Conservation (phyloP, 1,140 invertebrate genomes). For the Scaptomyza pallida region DNA sequence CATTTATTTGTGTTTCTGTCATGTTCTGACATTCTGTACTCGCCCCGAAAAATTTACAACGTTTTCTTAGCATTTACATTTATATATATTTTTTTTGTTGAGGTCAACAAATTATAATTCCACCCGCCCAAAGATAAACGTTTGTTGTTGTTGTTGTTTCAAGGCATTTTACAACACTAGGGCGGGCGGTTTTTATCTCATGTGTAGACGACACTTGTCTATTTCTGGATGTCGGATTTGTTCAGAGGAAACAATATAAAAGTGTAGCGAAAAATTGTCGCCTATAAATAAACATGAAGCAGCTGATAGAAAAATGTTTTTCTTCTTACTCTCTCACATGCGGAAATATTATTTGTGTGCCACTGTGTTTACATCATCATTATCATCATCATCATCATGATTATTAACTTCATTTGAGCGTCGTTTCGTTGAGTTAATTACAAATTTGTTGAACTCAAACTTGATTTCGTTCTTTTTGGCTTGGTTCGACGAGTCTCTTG, state of each 20-base stretch:
- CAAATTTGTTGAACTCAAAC: conserved; percentile 52
- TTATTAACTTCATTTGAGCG: neutral
- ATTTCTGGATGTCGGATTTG: conserved; percentile 30
- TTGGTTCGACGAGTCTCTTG: conserved; percentile 77
- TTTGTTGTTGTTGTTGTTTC: neutral
- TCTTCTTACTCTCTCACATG: neutral
- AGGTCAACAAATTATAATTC: conserved; percentile 69
- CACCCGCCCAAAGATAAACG: conserved; percentile 18
- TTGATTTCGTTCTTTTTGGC: conserved; percentile 29
- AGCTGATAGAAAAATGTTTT: neutral
- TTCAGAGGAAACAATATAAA: neutral
- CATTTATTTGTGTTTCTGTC: conserved; percentile 44
- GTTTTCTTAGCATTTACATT: conserved; percentile 22
- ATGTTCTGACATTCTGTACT: conserved; percentile 37
- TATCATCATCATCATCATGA: neutral
- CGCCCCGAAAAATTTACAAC: conserved; percentile 47
- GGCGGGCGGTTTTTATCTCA: conserved; percentile 15
- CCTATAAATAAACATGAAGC: conserved; percentile 28
- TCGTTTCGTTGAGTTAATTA: conserved; percentile 11
- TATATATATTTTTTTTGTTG: conserved; percentile 30
- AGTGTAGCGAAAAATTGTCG: conserved; percentile 9
- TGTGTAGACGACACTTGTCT: conserved; percentile 18
- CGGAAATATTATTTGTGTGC: too few species aligned
- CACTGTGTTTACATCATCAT: neutral
- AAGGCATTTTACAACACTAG: conserved; percentile 27